Evolutionary conservation across 1,140 invertebrate species (phyloP).

Genomic region (Oscheius sp.): DNA sequence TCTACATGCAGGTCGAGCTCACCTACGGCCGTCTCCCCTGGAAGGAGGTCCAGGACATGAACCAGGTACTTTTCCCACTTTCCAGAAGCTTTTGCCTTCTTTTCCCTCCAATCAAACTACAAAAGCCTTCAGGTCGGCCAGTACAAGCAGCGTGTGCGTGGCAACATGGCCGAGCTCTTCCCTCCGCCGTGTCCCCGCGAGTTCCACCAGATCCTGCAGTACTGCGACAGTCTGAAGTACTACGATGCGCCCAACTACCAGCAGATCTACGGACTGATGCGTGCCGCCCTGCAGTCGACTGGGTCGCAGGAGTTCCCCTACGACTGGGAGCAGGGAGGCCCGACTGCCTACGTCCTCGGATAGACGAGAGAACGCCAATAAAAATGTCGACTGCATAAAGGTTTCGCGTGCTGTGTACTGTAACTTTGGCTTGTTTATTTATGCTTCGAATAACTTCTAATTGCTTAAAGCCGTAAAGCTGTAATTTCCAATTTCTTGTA

Average conservation of each 20-base stretch:
- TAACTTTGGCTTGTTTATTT: no score
- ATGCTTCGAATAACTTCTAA: no score
- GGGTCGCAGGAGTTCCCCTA: conserved; percentile 50
- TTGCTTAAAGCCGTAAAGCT: no score
- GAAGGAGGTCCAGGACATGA: conserved; percentile 48
- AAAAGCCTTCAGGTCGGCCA: conserved; percentile 30
- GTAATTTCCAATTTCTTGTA: no score
- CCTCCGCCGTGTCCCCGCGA: conserved; percentile 15
- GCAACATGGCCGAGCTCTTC: conserved; percentile 34
- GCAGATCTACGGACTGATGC: conserved; percentile 38
- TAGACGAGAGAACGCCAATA: background rate
- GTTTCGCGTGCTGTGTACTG: no score
- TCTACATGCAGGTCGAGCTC: conserved; percentile 46
- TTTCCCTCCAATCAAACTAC: background rate
- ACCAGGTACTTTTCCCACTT: conserved; percentile 24
- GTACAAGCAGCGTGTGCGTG: conserved; percentile 33
- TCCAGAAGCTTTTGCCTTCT: background rate
- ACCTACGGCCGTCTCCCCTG: conserved; percentile 46
- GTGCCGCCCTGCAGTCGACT: conserved; percentile 25
- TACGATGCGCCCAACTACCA: conserved; percentile 40
- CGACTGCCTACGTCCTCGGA: background rate
- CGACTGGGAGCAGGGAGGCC: conserved; percentile 33
- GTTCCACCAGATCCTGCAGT: conserved; percentile 25
- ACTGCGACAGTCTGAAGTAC: conserved; percentile 35
- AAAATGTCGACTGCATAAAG: no score